Conservation (phyloP, 2,113 vertebrate species). For the Patagioenas fasciata region DNA sequence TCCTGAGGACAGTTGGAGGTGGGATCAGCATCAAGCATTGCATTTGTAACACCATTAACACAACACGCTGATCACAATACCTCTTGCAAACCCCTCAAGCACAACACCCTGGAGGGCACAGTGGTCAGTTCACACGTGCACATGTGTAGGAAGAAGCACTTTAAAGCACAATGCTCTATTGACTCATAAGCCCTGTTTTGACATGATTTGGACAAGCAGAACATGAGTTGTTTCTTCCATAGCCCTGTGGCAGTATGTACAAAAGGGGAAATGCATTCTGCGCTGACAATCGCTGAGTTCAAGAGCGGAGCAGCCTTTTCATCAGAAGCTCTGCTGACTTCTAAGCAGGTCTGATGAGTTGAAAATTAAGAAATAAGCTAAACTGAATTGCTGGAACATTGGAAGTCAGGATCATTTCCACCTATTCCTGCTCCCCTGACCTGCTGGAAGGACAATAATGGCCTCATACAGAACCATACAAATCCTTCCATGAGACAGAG, state of each 20-base stretch:
- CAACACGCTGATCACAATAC: neutral
- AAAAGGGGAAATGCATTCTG: neutral
- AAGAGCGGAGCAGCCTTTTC: neutral
- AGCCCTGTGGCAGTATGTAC: neutral
- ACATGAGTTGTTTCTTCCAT: neutral
- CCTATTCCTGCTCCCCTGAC: neutral
- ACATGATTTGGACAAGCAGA: neutral
- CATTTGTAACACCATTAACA: neutral
- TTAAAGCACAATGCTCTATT: neutral
- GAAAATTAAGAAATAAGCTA: neutral
- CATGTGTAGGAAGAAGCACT: neutral
- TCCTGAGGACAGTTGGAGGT: slow-evolving; percentile 74
- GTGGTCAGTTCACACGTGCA: neutral
- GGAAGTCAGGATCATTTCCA: neutral
- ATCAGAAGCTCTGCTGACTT: neutral
- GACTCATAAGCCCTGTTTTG: neutral
- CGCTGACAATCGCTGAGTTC: neutral
- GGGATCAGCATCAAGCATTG: neutral
- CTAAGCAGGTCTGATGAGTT: neutral
- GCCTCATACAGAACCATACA: neutral
- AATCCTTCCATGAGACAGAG: neutral
- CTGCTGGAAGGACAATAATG: neutral
- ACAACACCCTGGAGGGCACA: neutral
- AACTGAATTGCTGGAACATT: neutral
- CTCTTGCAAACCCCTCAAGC: neutral